phyloP scores from a whole-genome alignment of 2,797 vertebrate genomes.

The Cirrhinus mrigala region DNA sequence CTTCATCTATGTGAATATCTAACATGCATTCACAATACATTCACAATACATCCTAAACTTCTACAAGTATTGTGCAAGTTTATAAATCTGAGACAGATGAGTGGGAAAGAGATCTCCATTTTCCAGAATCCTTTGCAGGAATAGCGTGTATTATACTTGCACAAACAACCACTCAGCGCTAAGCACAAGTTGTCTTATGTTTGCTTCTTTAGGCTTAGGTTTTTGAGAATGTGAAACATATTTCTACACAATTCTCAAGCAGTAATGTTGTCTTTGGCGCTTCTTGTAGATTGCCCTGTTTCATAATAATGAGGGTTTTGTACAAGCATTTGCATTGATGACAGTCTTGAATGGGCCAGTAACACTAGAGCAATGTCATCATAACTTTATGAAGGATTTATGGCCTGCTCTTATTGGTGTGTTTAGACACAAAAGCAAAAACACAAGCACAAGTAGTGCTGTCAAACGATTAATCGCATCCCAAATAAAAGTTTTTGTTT shows the following conservation, averaged over 20 bases:
- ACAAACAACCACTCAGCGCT: conserved; percentile 80
- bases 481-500: too few species aligned
- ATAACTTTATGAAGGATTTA: neutral
- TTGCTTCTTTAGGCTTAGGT: neutral
- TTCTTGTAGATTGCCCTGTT: neutral
- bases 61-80: conserved; percentile 93
- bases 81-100: conserved; percentile 94
- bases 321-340: neutral
- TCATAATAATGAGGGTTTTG: neutral
- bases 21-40: neutral
- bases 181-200: conserved; percentile 54
- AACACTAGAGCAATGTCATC: neutral
- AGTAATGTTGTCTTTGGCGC: neutral
- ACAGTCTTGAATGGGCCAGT: neutral
- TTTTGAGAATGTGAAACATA: conserved; percentile 3
- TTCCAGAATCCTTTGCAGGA: conserved; percentile 94
- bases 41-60: neutral
- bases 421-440: neutral
- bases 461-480: too few species aligned
- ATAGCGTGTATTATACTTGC: conserved; percentile 90
- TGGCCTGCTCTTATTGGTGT: neutral
- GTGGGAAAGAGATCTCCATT: conserved; percentile 96
- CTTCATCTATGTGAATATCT: neutral
- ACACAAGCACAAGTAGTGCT: neutral
- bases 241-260: neutral